phyloP scores from a whole-genome alignment of 2,797 vertebrate genomes.

The Cacajao melanocephalus region DNA sequence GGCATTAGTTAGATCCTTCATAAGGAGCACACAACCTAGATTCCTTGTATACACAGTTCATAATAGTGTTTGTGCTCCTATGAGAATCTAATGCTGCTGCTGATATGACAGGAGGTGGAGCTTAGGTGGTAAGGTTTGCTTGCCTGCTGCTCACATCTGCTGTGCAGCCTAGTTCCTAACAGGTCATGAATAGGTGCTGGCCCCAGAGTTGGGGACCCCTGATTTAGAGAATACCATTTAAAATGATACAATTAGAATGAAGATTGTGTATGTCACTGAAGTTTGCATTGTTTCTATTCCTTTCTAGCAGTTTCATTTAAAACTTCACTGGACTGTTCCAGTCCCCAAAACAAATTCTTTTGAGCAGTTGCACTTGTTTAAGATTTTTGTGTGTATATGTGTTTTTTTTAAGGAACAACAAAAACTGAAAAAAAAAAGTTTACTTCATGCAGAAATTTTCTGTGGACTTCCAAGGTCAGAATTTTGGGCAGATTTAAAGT shows the following conservation, averaged over 20 bases:
- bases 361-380: constrained; percentile 6
- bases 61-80: not conserved
- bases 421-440: not conserved
- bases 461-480: not conserved
- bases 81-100: not conserved
- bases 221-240: constrained; percentile 1
- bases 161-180: not conserved
- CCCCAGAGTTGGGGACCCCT: not conserved
- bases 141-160: not conserved
- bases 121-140: not conserved
- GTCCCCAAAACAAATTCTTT: not conserved
- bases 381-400: not conserved
- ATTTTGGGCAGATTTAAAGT: not conserved
- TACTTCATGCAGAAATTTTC: constrained; percentile 13
- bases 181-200: not conserved
- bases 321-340: not conserved
- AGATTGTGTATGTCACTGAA: not conserved
- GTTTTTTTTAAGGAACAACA: not conserved
- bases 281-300: not conserved
- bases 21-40: not conserved
- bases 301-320: constrained; percentile 36
- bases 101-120: not conserved
- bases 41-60: not conserved
- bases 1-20: not conserved
- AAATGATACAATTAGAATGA: not conserved